Percentiles rank a stretch among this genome's conserved stretches.
These are phyloP conservation scores for Aleadryas rufinucha DNA, from an alignment of 2,113 vertebrate species.

Conservation along the genomic window DNA sequence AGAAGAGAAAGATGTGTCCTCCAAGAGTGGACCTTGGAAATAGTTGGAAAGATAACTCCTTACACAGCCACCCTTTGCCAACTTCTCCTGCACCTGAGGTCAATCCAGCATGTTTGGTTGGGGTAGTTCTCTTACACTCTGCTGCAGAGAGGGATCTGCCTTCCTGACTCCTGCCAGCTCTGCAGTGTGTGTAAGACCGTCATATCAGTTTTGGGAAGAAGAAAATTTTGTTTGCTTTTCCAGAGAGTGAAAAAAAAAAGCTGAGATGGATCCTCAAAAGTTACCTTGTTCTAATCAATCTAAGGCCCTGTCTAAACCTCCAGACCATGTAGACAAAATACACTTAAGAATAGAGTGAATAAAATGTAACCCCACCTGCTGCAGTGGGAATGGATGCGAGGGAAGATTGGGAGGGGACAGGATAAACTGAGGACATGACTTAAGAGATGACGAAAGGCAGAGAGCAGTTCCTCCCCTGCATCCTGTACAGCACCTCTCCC, in stretches of 20 bases:
- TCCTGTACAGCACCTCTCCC: background rate
- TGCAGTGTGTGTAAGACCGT: background rate
- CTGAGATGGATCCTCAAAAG: background rate
- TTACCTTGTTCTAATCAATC: background rate
- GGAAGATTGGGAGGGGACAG: background rate
- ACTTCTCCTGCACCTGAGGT: background rate
- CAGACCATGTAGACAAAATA: background rate
- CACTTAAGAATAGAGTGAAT: background rate
- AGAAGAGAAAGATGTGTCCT: background rate
- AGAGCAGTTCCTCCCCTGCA: background rate
- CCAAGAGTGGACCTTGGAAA: background rate
- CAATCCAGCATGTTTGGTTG: background rate
- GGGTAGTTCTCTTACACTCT: background rate
- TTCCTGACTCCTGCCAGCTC: background rate
- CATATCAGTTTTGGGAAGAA: rapidly evolving
- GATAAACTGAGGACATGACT: background rate
- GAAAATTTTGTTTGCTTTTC: background rate
- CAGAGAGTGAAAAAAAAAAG: no score
- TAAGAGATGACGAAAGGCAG: background rate
- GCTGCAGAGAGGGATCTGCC: background rate
- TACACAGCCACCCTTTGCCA: background rate
- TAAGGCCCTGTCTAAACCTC: background rate
- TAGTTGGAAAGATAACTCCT: background rate
- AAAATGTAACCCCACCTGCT: background rate
- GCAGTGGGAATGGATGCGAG: background rate